Evolutionary conservation across 2,888 invertebrate genomes (phyloP), one percentile per base, ranked within the genome.

Genomic region (Nemotelus pantherinus): DNA sequence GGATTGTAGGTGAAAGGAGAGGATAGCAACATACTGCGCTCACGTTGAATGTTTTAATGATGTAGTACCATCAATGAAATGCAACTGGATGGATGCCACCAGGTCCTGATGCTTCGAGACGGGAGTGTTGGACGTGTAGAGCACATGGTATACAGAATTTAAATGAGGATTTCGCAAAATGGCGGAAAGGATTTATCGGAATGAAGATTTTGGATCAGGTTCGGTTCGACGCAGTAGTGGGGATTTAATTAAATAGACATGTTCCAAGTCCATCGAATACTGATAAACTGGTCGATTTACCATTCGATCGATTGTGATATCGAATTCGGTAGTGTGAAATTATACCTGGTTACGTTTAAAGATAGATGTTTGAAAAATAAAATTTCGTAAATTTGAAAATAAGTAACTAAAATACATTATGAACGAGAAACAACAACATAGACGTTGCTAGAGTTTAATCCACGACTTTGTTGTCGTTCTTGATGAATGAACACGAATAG

Each of bases 151-250:
- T 25, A 67, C 10, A 77, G 68, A 79, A 80, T 80, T 80, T 83
- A 83, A 82, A 83, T 81, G 81, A 80, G 78, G 81, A 81, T 81
- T 80, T 82, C 82, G 81, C 82, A 80, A 81, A 82, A 83, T 83
- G 83, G 84, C 83, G 83, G 83, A 83, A 80, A 82, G 77, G 80
- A 45, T 57, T 60, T 43, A 71, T 58, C 45, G 41, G 63, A 25
- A 9, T 41, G 57, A 6, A 79, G 57, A 67, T 48, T 55, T 55
- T 44, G 50, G 43, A 43, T n/a, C 7, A 45, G 47, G 48, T 50
- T 68, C 25, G 25, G 43, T 63, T 39, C 63, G 10, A 2, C 41
- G 63, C 43, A 63, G 63, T 58, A n/a, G 7, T 53, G 53, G n/a
- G n/a, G 25, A 25, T 25, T 25, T 25, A 25, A 25, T 25, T 25